Percentiles rank a stretch among this genome's conserved stretches.
phyloP scores from a whole-genome alignment of 2,113 vertebrate genomes.

The Cygnus buccinator region DNA sequence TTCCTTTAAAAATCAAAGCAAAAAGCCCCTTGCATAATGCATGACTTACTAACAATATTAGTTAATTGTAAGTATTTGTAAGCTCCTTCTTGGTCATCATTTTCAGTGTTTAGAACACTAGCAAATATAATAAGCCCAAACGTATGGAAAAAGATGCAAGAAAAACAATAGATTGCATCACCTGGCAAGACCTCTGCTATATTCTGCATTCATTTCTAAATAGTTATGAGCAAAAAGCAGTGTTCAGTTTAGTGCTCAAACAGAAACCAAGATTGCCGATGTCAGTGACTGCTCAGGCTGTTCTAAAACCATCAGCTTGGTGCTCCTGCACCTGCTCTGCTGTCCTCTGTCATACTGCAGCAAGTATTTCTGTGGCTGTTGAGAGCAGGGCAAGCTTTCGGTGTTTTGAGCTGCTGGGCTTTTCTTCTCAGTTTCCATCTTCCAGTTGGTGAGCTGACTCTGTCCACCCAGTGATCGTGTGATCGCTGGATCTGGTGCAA shows the following conservation, averaged over 20 bases:
- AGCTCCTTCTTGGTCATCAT: neutral
- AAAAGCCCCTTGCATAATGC: neutral
- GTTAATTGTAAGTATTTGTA: neutral
- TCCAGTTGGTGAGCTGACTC: neutral
- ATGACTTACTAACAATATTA: neutral
- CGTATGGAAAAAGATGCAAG: neutral
- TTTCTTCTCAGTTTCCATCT: neutral
- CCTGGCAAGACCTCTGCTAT: slow-evolving; percentile 23
- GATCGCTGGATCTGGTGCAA: neutral
- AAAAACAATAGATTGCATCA: slow-evolving; percentile 12
- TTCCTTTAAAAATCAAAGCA: slow-evolving; percentile 5
- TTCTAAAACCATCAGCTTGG: neutral
- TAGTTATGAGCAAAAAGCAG: neutral
- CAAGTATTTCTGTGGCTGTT: neutral
- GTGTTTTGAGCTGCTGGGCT: neutral
- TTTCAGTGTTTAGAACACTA: neutral
- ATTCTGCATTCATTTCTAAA: neutral
- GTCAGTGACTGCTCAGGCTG: neutral
- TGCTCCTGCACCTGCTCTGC: neutral
- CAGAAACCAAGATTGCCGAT: neutral
- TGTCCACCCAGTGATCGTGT: rapidly evolving
- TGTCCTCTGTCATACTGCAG: neutral
- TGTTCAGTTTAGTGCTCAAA: neutral
- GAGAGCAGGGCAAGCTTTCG: neutral
- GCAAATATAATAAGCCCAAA: neutral